phyloP scores from a whole-genome alignment of 92 coral and sea anemone species.

The Micromussa lordhowensis region DNA sequence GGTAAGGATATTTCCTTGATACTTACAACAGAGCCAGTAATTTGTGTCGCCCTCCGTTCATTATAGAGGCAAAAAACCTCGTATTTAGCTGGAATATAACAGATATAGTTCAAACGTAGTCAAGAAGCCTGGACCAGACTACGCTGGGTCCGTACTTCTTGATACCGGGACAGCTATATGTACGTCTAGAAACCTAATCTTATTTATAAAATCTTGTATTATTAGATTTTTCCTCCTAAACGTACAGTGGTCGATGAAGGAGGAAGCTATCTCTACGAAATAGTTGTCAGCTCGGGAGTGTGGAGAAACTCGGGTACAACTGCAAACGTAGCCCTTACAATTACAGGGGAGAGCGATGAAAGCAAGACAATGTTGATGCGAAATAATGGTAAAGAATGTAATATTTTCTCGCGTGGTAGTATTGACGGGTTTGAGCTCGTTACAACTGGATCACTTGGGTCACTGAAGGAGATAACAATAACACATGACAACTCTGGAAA shows the following conservation, averaged over 20 bases:
- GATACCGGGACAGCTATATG: no score
- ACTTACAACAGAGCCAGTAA: no score
- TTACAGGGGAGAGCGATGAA: neutral
- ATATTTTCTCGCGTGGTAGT: neutral
- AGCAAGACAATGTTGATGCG: neutral
- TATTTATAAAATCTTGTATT: neutral
- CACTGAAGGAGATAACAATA: neutral
- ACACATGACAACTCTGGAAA: constrained; percentile 12
- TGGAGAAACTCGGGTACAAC: constrained; percentile 31
- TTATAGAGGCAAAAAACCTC: no score
- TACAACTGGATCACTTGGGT: neutral
- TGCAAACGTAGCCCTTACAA: constrained; percentile 3
- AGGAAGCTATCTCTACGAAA: neutral
- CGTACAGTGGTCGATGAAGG: neutral
- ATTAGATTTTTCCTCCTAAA: constrained; percentile 15
- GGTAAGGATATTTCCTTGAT: no score
- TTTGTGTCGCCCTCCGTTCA: no score
- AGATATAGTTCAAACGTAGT: no score
- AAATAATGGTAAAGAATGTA: neutral
- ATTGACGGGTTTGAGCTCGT: neutral
- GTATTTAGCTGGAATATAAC: no score
- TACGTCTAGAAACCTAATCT: neutral
- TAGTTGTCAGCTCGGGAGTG: constrained; percentile 16
- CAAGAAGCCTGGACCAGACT: no score
- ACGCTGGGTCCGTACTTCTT: no score